Evolutionary conservation across 2,888 invertebrate species (phyloP), one percentile per base, ranked within the genome.

Genomic region (Catocala fraxini): DNA sequence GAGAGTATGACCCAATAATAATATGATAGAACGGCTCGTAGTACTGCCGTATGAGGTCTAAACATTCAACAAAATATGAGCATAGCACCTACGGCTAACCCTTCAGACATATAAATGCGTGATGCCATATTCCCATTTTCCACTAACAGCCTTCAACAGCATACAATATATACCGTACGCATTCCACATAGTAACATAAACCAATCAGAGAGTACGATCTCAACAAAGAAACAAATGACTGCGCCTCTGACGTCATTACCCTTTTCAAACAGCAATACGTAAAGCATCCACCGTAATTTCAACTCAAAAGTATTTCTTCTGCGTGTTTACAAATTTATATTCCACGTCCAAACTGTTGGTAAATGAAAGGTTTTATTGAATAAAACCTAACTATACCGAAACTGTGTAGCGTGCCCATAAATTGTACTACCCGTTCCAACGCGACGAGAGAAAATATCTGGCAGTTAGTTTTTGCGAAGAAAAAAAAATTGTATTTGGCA

Each of bases 241-340:
- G 4, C 35, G 35, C 12, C 11, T 9, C 35, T 12, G 10, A 9
- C 46, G 33, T 25, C 47, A 42, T 42, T 42, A 46, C 5, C 25
- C 41, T 13, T 34, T 13, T 5, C 42, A 47, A 59, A 48, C 15
- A 13, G 42, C 47, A 47, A 42, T 42, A 56, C 56, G n/a, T 48
- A 41, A 56, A 49, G 41, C n/a, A 34, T 6, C 6, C 4, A 9
- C 34, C 39, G 53, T 54, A 45, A 51, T 49, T 45, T 45, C 1
- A 54, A 59, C 42, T 49, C 11, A 51, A 60, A 45, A 45, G 11
- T 54, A 55, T 51, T 54, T 60, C 52, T 53, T 25, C 43, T 56
- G 64, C 71, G 63, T 71, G 65, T 65, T 70, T 64, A 67, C 52
- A 56, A 70, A 66, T 73, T 67, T 65, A 76, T 67, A 64, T 56